A percentile compares a stretch with the other conserved stretches of the same genome.
Conservation (phyloP, 2,113 vertebrate genomes). For the Canis aureus region DNA sequence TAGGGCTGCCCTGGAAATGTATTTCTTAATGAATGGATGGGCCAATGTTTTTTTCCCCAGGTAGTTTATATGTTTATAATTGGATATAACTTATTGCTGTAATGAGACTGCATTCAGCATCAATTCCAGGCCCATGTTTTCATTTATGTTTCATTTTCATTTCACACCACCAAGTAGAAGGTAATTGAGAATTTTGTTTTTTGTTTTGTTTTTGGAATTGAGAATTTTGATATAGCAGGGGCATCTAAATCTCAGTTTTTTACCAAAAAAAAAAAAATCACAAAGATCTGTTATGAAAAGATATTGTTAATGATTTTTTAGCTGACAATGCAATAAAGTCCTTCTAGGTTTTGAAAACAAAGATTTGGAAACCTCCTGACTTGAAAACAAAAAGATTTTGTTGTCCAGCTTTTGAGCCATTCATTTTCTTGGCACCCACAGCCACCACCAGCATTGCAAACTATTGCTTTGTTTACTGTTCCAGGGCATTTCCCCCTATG, state of each 20-base stretch:
- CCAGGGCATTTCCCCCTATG: not conserved
- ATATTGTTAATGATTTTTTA: conserved; percentile 12
- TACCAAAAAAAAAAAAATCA: not conserved
- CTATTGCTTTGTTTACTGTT: not conserved
- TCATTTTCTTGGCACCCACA: not conserved
- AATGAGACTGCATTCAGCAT: not conserved
- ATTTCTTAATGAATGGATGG: not conserved
- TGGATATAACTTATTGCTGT: not conserved
- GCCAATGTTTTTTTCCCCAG: not conserved
- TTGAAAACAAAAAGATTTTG: not conserved
- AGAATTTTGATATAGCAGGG: not conserved
- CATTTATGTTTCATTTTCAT: not conserved
- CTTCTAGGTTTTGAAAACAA: not conserved
- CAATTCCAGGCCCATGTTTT: not conserved
- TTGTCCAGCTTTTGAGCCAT: not conserved
- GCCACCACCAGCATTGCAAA: not conserved
- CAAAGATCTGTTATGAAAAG: not conserved
- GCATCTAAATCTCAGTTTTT: not conserved
- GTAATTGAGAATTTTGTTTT: not conserved
- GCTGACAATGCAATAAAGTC: not conserved
- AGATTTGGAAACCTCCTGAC: not conserved
- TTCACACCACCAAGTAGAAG: not conserved
- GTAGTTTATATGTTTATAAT: not conserved
- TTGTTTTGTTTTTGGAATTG: not conserved
- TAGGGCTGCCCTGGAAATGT: too few relatives aligned